Conservation (phyloP, 2,113 vertebrate genomes). For the Maccullochella peelii region DNA sequence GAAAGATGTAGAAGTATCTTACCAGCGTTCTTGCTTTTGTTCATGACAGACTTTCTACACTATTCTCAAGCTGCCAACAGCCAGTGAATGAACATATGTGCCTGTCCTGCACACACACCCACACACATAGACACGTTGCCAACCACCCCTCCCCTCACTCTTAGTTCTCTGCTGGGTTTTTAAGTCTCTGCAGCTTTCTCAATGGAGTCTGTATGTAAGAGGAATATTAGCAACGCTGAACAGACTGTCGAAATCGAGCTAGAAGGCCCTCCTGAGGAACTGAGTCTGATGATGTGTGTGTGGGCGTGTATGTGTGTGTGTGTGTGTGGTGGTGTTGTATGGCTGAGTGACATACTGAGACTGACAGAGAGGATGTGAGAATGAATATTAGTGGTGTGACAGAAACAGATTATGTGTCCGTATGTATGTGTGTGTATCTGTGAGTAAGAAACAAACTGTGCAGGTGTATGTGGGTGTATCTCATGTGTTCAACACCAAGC, state of each 20-base stretch:
- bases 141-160: no score
- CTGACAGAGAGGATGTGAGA: slow-evolving; percentile 20
- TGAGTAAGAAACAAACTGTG: slow-evolving; percentile 26
- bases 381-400: slow-evolving; percentile 3
- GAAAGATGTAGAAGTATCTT: not conserved
- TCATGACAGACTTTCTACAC: not conserved
- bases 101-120: not conserved
- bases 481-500: slow-evolving; percentile 37
- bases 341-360: slow-evolving; percentile 19
- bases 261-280: slow-evolving; percentile 39
- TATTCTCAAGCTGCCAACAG: not conserved
- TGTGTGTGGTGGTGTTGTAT: not conserved
- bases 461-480: slow-evolving; percentile 15
- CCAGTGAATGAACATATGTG: not conserved
- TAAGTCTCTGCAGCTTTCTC: slow-evolving; percentile 35
- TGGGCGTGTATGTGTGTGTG: not conserved
- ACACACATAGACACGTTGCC: not conserved
- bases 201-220: slow-evolving; percentile 33
- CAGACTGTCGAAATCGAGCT: slow-evolving; percentile 45
- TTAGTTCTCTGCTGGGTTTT: slow-evolving; percentile 20
- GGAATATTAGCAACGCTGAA: slow-evolving; percentile 50
- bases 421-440: slow-evolving; percentile 23
- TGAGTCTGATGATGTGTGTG: slow-evolving; percentile 13
- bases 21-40: slow-evolving; percentile 5
- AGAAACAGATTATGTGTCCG: slow-evolving; percentile 14